phyloP scores from a whole-genome alignment of 2,113 vertebrate species.

The Sula dactylatra region DNA sequence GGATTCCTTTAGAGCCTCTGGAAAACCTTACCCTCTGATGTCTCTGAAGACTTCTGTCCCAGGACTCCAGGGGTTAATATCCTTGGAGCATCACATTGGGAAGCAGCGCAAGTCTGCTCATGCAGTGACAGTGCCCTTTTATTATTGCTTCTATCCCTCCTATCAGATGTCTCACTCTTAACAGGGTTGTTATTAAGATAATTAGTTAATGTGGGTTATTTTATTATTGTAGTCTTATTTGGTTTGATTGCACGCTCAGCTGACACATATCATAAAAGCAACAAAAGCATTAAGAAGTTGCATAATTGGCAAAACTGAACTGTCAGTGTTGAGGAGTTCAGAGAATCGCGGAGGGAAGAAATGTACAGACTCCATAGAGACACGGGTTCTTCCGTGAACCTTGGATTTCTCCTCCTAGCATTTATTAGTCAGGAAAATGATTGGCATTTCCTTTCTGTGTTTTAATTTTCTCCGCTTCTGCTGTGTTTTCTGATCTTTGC shows the following conservation, averaged over 20 bases:
- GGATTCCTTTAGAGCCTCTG: background rate
- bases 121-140: background rate
- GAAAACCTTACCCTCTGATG: background rate
- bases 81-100: background rate
- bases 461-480: constrained; percentile 45
- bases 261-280: constrained; percentile 17
- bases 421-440: constrained; percentile 49
- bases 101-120: background rate
- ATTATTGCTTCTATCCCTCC: constrained; percentile 22
- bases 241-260: constrained; percentile 26
- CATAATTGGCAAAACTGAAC: constrained; percentile 37
- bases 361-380: background rate
- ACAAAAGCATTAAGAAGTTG: constrained; percentile 25
- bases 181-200: constrained; percentile 53
- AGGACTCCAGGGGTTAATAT: constrained; percentile 17
- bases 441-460: constrained; percentile 55
- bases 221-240: constrained; percentile 54
- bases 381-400: background rate
- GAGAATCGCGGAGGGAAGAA: background rate
- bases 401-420: constrained; percentile 10
- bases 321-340: background rate
- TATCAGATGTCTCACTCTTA: constrained; percentile 44
- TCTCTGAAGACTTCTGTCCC: background rate
- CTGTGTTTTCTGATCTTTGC: constrained; percentile 40
- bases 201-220: constrained; percentile 61